phyloP scores from a whole-genome alignment of 1,140 invertebrate species.

The Hyles euphorbiae region DNA sequence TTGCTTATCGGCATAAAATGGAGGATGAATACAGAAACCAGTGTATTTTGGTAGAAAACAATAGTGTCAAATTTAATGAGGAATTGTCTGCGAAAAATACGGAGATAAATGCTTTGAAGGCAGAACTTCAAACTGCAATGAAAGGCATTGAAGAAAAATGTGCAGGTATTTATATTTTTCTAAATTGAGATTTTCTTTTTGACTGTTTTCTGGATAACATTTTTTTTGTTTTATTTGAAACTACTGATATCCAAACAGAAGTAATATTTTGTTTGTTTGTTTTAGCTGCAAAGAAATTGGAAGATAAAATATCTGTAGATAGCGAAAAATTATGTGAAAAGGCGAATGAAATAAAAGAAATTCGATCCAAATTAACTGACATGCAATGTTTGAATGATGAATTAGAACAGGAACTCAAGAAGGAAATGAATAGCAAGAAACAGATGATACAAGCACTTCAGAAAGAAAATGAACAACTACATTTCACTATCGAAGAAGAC shows the following conservation, averaged over 20 bases:
- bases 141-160: conserved; percentile 22
- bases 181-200: neutral
- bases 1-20: conserved; percentile 24
- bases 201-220: neutral
- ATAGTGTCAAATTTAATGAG: conserved; percentile 18
- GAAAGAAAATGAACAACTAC: conserved; percentile 39
- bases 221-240: no score
- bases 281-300: conserved; percentile 28
- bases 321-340: conserved; percentile 21
- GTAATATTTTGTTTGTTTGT: conserved; percentile 2
- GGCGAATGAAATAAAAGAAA: conserved; percentile 17
- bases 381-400: conserved; percentile 17
- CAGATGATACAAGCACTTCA: conserved; percentile 30
- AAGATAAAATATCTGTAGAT: conserved; percentile 15
- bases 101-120: conserved; percentile 17
- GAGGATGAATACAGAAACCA: conserved; percentile 37
- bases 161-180: conserved; percentile 24
- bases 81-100: conserved; percentile 21
- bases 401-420: conserved; percentile 30
- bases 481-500: conserved; percentile 33
- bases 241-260: no score
- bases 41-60: conserved; percentile 20
- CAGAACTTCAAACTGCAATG: conserved; percentile 16
- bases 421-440: conserved; percentile 20
- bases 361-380: conserved; percentile 19